Evolutionary conservation across 2,888 invertebrate species (phyloP).

Genomic region (Podotricha telesiphe): DNA sequence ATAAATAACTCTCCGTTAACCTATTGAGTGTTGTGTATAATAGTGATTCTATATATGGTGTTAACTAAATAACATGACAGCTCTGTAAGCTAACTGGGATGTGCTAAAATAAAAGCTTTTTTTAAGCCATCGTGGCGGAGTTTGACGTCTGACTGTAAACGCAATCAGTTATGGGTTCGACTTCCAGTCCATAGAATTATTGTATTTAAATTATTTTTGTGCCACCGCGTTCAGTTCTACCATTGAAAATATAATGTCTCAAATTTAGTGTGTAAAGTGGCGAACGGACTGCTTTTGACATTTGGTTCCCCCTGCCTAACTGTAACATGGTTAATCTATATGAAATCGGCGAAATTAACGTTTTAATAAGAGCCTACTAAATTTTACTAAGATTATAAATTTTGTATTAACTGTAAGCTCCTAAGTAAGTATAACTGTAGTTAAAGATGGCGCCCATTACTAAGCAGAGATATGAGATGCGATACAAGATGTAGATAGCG

Average conservation of each 20-base stretch:
- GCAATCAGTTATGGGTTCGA: neutral
- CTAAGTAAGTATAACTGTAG: conserved; percentile 39
- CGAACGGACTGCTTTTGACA: neutral
- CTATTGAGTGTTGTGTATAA: too few relatives aligned
- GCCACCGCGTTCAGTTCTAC: too few relatives aligned
- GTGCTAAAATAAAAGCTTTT: neutral
- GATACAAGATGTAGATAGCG: conserved; percentile 30
- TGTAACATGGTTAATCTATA: neutral
- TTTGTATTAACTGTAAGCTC: conserved; percentile 41
- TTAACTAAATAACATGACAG: neutral
- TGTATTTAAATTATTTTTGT: too few relatives aligned
- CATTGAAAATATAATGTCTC: too few relatives aligned
- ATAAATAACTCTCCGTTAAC: too few relatives aligned
- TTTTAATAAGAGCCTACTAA: conserved; percentile 12
- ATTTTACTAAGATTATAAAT: conserved; percentile 24
- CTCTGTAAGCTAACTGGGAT: neutral
- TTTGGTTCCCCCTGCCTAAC: neutral
- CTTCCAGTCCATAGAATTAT: neutral
- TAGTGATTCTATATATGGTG: neutral
- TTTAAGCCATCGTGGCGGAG: too few relatives aligned
- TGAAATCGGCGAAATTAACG: neutral
- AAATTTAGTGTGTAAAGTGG: neutral
- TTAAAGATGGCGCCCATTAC: conserved; percentile 34
- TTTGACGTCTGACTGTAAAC: neutral
- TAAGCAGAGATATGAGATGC: conserved; percentile 37